Evolutionary conservation across 2,113 vertebrate genomes (phyloP).

Genomic region (Osmerus eperlanus): DNA sequence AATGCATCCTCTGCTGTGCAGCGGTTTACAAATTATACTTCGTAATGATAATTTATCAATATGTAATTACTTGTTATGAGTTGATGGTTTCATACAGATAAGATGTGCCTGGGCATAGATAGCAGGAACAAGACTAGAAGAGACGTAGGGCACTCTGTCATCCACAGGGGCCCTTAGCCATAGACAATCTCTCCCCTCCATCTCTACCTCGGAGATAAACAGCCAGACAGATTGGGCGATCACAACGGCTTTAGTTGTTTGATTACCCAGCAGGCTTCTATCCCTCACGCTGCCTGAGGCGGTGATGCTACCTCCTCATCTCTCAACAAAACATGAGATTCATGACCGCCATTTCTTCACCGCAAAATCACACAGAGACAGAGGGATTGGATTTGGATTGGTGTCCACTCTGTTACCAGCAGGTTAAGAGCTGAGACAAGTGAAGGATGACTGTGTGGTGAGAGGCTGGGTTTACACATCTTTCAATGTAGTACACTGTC

Average conservation of each 20-base stretch:
- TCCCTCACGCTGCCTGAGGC: slow-evolving; percentile 14
- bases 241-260: slow-evolving; percentile 23
- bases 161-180: neutral
- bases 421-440: neutral
- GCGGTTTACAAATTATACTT: too few species aligned
- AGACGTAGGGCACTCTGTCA: slow-evolving; percentile 4
- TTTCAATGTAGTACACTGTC: too few species aligned
- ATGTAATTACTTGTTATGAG: slow-evolving; percentile 13
- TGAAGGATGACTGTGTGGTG: neutral
- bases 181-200: neutral
- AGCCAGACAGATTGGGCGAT: slow-evolving; percentile 13
- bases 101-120: slow-evolving; percentile 18
- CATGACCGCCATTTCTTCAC: neutral
- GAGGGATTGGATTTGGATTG: neutral
- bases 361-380: slow-evolving; percentile 7
- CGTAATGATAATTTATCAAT: slow-evolving; percentile 20
- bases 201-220: slow-evolving; percentile 17
- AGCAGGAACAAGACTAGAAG: slow-evolving; percentile 12
- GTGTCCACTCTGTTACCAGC: neutral
- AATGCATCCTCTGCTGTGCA: too few species aligned
- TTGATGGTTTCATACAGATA: slow-evolving; percentile 19
- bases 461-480: neutral
- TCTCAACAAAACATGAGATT: slow-evolving; percentile 10
- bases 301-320: slow-evolving; percentile 4
- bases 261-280: slow-evolving; percentile 34